Evolutionary conservation across 2,797 vertebrate genomes (phyloP), one percentile per base, ranked within the genome.

Genomic region (Xiphorhynchus erythropygius): DNA sequence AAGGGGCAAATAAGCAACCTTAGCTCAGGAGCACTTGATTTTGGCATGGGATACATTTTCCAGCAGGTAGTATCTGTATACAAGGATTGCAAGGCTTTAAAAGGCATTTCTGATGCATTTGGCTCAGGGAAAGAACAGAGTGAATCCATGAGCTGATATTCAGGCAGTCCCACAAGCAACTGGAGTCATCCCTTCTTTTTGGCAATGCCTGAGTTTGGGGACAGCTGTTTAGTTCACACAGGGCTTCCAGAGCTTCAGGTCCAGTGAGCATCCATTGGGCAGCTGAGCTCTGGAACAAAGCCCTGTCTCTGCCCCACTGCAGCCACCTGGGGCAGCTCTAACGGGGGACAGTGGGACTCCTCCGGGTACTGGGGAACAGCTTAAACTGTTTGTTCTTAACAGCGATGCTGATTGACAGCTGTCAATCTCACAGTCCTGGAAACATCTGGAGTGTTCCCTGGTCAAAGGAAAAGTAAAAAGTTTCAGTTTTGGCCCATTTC

Each of bases 171-270:
- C 35, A 84, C 6, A 23, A 59, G 30, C 60, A 63, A 25, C 25
- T 33, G 63, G 35, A 82, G 28, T 71, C 3, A 32, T 16, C 30
- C 50, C 49, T 75, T 56, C 25, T 52, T 18, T 41, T 16, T n/a
- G 60, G 60, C 41, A 67, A 46, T 27, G 24, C 17, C 49, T 27
- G 1, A 0, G 0, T 30, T 1, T 75, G 33, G 50, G 52, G 50
- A 28, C 35, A 52, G 5, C 5, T 74, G 4, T 18, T 10, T 8
- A 0, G 12, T 7, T 77, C 62, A 2, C 15, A 13, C 13, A 27
- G 60, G 21, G 27, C 28, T 33, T 10, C 16, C 87, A 67, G 63
- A 14, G 44, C n/a, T 64, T 50, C 24, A 25, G 80, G 57, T 13
- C 32, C 63, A 21, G 33, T 3, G 62, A 49, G 35, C 68, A 92